phyloP scores from a whole-genome alignment of 2,888 invertebrate genomes.

The Agriopis marginaria region DNA sequence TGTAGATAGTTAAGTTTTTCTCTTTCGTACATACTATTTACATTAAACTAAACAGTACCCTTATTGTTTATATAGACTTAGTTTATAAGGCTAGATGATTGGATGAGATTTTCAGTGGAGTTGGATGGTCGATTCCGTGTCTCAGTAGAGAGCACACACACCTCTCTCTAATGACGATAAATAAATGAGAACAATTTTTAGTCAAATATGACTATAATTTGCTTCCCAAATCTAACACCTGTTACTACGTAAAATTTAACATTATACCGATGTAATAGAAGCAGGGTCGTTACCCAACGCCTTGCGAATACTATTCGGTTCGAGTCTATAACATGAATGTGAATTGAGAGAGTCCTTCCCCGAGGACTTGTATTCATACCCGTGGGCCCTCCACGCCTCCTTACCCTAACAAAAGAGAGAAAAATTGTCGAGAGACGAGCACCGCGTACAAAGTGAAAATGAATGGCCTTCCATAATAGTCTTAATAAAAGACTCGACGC shows the following conservation, averaged over 20 bases:
- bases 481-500: slow-evolving; percentile 58
- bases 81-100: too few species aligned
- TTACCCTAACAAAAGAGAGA: slow-evolving; percentile 67
- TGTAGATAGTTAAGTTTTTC: too few species aligned
- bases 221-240: neutral
- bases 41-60: too few species aligned
- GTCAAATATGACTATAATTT: too few species aligned
- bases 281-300: slow-evolving; percentile 29
- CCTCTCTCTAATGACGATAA: too few species aligned
- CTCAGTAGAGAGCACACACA: too few species aligned
- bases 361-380: slow-evolving; percentile 64
- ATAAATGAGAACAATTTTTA: too few species aligned
- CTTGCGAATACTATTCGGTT: slow-evolving; percentile 36
- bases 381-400: slow-evolving; percentile 60
- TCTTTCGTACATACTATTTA: too few species aligned
- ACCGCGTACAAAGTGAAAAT: slow-evolving; percentile 68
- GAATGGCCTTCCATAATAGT: slow-evolving; percentile 66
- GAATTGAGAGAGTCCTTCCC: slow-evolving; percentile 56
- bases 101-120: too few species aligned
- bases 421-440: slow-evolving; percentile 71
- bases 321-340: slow-evolving; percentile 49
- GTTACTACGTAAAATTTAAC: slow-evolving; percentile 9
- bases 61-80: too few species aligned
- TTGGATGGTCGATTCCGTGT: too few species aligned
- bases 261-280: slow-evolving; percentile 11